Percentiles rank a stretch among this genome's conserved stretches.
These are phyloP conservation scores for Leptodirus hochenwartii DNA, from an alignment of 2,888 invertebrate species.

Conservation along the genomic window DNA sequence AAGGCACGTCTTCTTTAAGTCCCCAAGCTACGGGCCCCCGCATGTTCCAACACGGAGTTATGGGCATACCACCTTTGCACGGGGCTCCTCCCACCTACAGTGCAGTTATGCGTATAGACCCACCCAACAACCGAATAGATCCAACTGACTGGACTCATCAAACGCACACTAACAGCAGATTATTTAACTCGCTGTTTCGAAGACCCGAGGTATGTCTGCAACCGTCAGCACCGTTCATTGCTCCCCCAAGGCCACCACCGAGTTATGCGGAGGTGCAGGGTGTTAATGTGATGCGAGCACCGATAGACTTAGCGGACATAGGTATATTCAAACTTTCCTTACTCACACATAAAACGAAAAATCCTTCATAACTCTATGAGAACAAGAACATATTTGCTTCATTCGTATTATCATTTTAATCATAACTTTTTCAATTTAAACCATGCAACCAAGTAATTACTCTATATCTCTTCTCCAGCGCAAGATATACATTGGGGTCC, in stretches of 20 bases:
- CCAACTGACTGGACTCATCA: too few relatives aligned
- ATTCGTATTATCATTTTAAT: too few relatives aligned
- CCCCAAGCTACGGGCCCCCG: too few relatives aligned
- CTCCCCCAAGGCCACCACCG: conserved; percentile 16
- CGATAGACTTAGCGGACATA: neutral
- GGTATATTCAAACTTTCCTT: neutral
- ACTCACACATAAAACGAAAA: neutral
- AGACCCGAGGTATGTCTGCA: conserved; percentile 13
- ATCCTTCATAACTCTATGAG: too few relatives aligned
- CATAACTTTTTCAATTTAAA: conserved; percentile 1
- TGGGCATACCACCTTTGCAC: conserved; percentile 14
- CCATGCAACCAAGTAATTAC: neutral
- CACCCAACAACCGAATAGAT: conserved; percentile 11
- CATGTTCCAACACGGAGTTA: too few relatives aligned
- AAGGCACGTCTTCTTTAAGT: too few relatives aligned
- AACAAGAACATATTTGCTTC: too few relatives aligned
- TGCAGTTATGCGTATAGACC: conserved; percentile 19
- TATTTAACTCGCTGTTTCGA: too few relatives aligned
- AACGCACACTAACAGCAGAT: too few relatives aligned
- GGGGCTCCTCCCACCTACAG: conserved; percentile 22
- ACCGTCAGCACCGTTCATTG: conserved; percentile 17
- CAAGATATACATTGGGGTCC: conserved; percentile 21
- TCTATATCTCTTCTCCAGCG: conserved; percentile 13
- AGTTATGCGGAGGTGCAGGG: conserved; percentile 15
- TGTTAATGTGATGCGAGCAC: conserved; percentile 4